Evolutionary conservation across 2,113 vertebrate species (phyloP).

Genomic region (Atlantisia rogersi): DNA sequence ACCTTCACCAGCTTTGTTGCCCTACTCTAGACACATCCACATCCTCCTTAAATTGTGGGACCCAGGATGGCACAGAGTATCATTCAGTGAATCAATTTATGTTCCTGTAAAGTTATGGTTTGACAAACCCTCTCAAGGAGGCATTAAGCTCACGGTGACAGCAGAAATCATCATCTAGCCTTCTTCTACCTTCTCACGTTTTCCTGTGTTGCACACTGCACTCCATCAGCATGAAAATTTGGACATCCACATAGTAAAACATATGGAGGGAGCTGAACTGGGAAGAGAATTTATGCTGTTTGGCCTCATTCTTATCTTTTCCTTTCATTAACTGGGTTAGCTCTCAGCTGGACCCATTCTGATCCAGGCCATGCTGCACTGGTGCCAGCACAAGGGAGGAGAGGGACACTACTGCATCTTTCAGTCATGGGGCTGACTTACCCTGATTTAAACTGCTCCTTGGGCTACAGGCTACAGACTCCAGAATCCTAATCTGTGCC

Average conservation of each 20-base stretch:
- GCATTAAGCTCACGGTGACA: not conserved
- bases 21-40: not conserved
- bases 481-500: not conserved
- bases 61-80: not conserved
- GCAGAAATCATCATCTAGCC: not conserved
- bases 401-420: not conserved
- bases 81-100: not conserved
- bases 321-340: slow-evolving; percentile 3
- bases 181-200: not conserved
- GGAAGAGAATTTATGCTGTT: not conserved
- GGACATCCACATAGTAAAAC: not conserved
- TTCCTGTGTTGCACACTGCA: not conserved
- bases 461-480: not conserved
- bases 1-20: not conserved
- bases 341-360: not conserved
- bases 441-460: not conserved
- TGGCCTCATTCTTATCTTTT: not conserved
- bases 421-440: not conserved
- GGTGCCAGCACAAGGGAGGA: not conserved
- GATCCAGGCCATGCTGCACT: not conserved
- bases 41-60: not conserved
- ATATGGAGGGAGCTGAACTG: not conserved
- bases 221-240: not conserved
- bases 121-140: not conserved
- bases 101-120: not conserved